Base-by-base conservation (phyloP, 2,888 invertebrate species). In the Diplolepis rosae region DNA sequence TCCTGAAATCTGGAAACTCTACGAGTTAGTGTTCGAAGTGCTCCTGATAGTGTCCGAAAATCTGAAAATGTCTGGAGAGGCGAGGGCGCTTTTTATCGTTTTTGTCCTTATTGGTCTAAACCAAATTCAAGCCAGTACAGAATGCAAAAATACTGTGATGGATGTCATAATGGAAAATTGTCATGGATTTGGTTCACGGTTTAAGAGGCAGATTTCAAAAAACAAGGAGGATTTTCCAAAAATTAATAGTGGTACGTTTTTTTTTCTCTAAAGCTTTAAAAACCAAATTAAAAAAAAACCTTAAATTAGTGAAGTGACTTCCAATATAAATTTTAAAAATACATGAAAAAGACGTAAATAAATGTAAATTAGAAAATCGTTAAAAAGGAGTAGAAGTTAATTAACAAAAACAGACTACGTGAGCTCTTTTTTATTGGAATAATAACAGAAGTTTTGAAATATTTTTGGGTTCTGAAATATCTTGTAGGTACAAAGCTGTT, bases 61-160 rank as follows among this genome's bases (percentile, higher is more conserved):
- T 24, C 24, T 2, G 3, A 39, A 61, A 7, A 61, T 61, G 61
- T 24, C 35, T 22, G n/a, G n/a, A 6, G 24, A 24, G 24, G 13
- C 24, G n/a, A 32, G 39, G n/a, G n/a, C n/a, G 13, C 22, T 61
- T 24, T 6, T 24, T 39, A 39, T 35, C 6, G n/a, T 39, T 18
- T 24, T 24, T n/a, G 13, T 22, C 5, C 28, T 71, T 18, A 5
- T 66, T 13, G 9, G 24, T 18, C n/a, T 69, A 6, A 35, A 27
- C 18, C 50, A 45, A 13, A 11, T 13, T 18, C 18, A 42, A 32
- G 69, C 30, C 4, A 30, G 35, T 24, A 68, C 30, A 15, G 52
- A 68, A 2, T 78, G 77, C 67, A 76, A 76, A 28, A 42, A 68
- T 4, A 27, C 56, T 9, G 52, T 76, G 24, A 72, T 69, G 74